phyloP scores from a whole-genome alignment of 1,140 invertebrate species.

The Cotesia vestalis region DNA sequence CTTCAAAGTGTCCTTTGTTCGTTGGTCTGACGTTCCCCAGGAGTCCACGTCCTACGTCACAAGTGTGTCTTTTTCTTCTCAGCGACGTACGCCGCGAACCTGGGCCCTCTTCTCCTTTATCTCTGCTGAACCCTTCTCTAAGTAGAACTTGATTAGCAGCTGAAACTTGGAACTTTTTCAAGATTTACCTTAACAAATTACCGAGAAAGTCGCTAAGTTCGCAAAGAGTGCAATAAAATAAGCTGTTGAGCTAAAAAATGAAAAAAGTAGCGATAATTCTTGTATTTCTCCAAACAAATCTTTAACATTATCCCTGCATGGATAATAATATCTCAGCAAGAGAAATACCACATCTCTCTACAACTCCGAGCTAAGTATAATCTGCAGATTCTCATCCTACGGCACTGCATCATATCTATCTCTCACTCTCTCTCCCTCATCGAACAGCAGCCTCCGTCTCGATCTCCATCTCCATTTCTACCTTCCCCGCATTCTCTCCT shows the following conservation, averaged over 20 bases:
- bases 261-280: too few relatives aligned
- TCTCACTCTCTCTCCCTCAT: constrained; percentile 12
- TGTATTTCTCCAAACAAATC: constrained; percentile 5
- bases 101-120: constrained; percentile 7
- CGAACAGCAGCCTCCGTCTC: constrained; percentile 33
- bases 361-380: constrained; percentile 11
- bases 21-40: constrained; percentile 48
- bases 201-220: neutral
- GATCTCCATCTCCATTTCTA: constrained; percentile 39
- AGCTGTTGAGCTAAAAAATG: neutral
- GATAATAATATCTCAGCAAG: constrained; percentile 15
- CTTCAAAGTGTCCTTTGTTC: constrained; percentile 59
- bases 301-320: constrained; percentile 8
- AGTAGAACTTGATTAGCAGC: too few relatives aligned
- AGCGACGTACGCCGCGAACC: constrained; percentile 32
- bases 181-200: too few relatives aligned
- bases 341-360: constrained; percentile 12
- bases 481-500: constrained; percentile 27
- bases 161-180: too few relatives aligned
- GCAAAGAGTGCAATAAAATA: neutral
- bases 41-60: constrained; percentile 51
- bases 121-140: too few relatives aligned
- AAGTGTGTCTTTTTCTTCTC: constrained; percentile 39
- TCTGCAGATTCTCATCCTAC: constrained; percentile 29
- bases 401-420: constrained; percentile 39